phyloP scores from a whole-genome alignment of 2,113 vertebrate genomes.

The Mirza zaza region DNA sequence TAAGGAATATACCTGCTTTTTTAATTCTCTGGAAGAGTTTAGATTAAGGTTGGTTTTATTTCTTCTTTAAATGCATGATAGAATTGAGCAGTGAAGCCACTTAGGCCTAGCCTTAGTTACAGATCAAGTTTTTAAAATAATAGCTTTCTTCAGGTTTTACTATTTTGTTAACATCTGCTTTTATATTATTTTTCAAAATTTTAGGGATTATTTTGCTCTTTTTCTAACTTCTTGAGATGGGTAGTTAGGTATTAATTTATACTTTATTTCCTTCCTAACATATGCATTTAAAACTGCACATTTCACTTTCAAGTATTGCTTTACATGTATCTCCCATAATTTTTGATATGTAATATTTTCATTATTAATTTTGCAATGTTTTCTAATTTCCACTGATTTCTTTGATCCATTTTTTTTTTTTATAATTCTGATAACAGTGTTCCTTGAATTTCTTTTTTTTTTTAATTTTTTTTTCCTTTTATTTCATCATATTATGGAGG shows the following conservation, averaged over 20 bases:
- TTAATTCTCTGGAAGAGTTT: background rate
- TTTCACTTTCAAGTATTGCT: conserved; percentile 12
- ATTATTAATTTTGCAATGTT: background rate
- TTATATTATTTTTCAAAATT: background rate
- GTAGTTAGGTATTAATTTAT: background rate
- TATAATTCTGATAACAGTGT: too few relatives aligned
- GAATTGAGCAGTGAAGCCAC: background rate
- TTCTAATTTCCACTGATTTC: background rate
- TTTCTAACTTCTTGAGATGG: background rate
- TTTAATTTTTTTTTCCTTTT: too few relatives aligned
- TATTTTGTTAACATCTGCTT: background rate
- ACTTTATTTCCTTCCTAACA: background rate
- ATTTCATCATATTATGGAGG: too few relatives aligned
- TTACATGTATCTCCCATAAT: background rate
- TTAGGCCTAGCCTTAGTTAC: background rate
- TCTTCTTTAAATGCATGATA: background rate
- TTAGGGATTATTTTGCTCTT: background rate
- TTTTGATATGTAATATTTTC: conserved; percentile 17
- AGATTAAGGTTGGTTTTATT: background rate
- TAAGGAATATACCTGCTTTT: background rate
- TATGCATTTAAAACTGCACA: background rate
- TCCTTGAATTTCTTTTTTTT: too few relatives aligned
- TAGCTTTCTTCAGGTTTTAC: background rate
- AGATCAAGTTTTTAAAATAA: background rate
- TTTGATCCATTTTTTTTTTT: background rate